Evolutionary conservation across 1,140 invertebrate species (phyloP), one percentile per base, ranked within the genome.

Genomic region (Hyphantria cunea): DNA sequence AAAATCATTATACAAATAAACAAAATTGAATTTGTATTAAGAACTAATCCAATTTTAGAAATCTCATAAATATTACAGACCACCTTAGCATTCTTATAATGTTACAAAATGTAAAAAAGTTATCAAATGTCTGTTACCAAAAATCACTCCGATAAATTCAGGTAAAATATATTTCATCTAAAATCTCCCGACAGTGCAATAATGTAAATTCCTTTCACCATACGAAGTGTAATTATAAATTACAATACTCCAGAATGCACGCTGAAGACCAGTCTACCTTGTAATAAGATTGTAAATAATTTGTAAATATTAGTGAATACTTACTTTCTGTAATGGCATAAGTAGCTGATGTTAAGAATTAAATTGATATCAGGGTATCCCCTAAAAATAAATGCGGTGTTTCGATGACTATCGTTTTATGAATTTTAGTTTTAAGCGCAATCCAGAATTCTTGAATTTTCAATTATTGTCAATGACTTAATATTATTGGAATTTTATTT

Each of bases 321-420:
- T 72, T 64, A 58, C 45, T 42, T 60, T 60, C 56, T 44, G 47
- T 59, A 60, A 65, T 68, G 61, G 42, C 61, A 56, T 68, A 66
- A 55, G 70, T 75, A 74, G 68, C 63, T 64, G 66, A 70, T 64
- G 61, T 61, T 72, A 72, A 70, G 60, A 74, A 74, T 66, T 74
- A 70, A 83, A 80, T 82, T 78, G 76, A 85, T 89, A 89, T 89
- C 86, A 89, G 86, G 86, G 86, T 89, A 89, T 75, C 74, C 81
- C 86, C 82, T 79, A 65, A 68, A 48, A 37, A 67, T 74, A 61
- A 49, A 54, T 59, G 45, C 41, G 68, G 62, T 67, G 68, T 65
- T 66, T 66, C 37, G 49, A 51, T 70, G 56, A 64, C 59, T 50
- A 62, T 59, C 59, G 52, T 58, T 65, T 58, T 31, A 49, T 42